Evolutionary conservation across 2,113 vertebrate species (phyloP).

Genomic region (Actenoides lindsayi): DNA sequence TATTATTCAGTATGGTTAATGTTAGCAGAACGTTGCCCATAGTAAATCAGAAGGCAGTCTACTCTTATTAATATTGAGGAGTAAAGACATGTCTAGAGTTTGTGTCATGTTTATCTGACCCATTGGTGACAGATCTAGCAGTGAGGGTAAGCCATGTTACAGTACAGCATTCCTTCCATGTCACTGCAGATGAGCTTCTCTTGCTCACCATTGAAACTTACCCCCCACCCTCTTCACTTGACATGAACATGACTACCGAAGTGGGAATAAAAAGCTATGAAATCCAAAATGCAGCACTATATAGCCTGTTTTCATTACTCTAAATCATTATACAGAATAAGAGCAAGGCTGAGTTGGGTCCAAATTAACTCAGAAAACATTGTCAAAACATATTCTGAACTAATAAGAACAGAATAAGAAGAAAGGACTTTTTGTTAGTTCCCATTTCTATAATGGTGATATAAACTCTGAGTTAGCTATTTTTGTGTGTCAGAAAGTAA

Average conservation of each 20-base stretch:
- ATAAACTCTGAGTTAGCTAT: neutral
- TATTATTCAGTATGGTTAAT: neutral
- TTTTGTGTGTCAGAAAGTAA: constrained; percentile 29
- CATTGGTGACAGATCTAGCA: neutral
- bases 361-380: neutral
- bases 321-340: neutral
- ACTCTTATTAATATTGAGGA: neutral
- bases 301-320: neutral
- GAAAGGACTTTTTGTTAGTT: neutral
- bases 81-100: neutral
- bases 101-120: neutral
- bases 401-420: constrained; percentile 18
- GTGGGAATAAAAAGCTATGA: neutral
- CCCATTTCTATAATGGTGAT: constrained; percentile 46
- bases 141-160: neutral
- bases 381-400: neutral
- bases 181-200: neutral
- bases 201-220: neutral
- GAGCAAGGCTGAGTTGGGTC: neutral
- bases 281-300: neutral
- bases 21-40: neutral
- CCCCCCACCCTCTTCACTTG: neutral
- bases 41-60: neutral
- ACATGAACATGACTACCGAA: neutral
- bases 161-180: neutral